Percentiles rank a stretch among this genome's conserved stretches.
These are phyloP conservation scores for Turdus rufiventris DNA, from an alignment of 2,113 vertebrate species.

Conservation along the genomic window DNA sequence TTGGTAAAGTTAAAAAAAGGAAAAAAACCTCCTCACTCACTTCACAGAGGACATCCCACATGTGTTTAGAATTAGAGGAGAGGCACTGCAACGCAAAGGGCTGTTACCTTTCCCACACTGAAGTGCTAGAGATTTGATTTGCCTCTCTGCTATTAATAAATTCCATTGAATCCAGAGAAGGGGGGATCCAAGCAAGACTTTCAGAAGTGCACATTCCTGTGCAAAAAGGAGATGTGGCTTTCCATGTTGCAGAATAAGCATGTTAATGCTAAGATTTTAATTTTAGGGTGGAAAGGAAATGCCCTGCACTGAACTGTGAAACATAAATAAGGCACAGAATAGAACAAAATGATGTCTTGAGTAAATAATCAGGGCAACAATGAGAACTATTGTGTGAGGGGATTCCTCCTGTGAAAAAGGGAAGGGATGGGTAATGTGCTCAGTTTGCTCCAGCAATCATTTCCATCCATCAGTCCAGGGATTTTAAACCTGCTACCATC, in stretches of 20 bases:
- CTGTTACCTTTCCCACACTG: neutral
- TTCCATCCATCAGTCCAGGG: neutral
- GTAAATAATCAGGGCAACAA: constrained; percentile 9
- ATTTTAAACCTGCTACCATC: neutral
- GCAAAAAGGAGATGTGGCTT: neutral
- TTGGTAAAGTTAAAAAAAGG: neutral
- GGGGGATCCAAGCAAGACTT: neutral
- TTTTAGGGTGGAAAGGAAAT: constrained; percentile 5
- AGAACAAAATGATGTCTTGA: constrained; percentile 1
- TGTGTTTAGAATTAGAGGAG: neutral
- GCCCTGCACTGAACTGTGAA: neutral
- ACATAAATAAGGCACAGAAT: neutral
- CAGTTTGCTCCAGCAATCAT: neutral
- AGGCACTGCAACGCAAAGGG: neutral
- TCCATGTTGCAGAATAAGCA: neutral
- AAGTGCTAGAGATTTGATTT: neutral
- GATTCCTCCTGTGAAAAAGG: neutral
- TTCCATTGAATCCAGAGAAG: neutral
- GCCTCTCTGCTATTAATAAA: neutral
- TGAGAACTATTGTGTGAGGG: neutral
- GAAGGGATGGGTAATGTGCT: neutral
- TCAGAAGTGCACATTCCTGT: neutral
- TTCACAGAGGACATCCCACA: neutral
- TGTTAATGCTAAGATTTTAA: neutral
- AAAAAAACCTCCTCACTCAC: neutral